Evolutionary conservation across 2,888 invertebrate species (phyloP).

Genomic region (Lochmaea crataegi): DNA sequence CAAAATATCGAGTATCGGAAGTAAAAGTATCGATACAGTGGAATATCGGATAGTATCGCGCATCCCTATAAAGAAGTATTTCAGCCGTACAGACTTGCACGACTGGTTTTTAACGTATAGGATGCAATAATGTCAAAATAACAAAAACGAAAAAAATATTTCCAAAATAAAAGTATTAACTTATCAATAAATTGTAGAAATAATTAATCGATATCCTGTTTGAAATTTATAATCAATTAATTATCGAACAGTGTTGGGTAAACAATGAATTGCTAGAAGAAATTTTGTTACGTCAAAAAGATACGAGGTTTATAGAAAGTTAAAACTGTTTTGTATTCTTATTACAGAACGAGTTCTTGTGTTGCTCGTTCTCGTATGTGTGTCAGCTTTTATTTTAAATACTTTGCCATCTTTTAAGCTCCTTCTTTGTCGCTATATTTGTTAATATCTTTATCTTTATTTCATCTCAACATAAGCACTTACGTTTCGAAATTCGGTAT

Average conservation of each 20-base stretch:
- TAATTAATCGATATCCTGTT: no score
- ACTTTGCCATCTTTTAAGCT: neutral
- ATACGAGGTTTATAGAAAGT: constrained; percentile 18
- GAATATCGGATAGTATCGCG: no score
- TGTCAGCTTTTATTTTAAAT: neutral
- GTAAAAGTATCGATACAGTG: no score
- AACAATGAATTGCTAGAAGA: neutral
- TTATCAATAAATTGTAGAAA: neutral
- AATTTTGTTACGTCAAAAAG: constrained; percentile 6
- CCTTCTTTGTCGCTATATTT: neutral
- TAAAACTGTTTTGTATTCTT: neutral
- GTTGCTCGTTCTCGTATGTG: neutral
- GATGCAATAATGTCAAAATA: constrained; percentile 1
- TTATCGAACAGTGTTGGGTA: neutral
- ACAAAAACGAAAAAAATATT: neutral
- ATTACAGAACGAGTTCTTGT: neutral
- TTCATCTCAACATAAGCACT: no score
- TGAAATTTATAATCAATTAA: neutral
- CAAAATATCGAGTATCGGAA: no score
- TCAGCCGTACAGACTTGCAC: no score
- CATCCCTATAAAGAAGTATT: no score
- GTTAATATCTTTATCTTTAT: no score
- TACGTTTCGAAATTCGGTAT: no score
- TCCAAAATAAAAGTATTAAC: neutral
- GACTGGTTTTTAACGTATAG: neutral